phyloP scores from a whole-genome alignment of 2,888 invertebrate genomes.

The Drosophila leonis region DNA sequence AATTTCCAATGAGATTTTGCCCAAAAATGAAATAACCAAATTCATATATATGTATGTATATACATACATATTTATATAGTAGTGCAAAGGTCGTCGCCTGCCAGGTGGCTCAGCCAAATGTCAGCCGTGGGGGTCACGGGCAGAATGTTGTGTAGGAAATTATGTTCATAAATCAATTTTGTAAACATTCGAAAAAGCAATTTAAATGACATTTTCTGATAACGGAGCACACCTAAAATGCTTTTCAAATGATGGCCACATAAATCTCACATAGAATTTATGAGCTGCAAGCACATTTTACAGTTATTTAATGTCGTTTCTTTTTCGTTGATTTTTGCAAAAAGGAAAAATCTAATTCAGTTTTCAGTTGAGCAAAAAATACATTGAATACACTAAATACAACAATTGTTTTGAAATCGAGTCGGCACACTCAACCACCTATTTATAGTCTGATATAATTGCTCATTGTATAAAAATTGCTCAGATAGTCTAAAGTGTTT shows the following conservation, averaged over 20 bases:
- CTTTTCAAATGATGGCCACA: constrained; percentile 18
- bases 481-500: background rate
- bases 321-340: background rate
- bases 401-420: background rate
- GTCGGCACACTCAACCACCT: background rate
- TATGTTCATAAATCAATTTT: constrained; percentile 63
- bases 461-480: constrained; percentile 23
- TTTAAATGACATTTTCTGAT: constrained; percentile 60
- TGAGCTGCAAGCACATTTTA: constrained; percentile 26
- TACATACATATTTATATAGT: constrained; percentile 22
- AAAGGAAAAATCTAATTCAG: background rate
- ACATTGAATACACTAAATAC: background rate
- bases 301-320: constrained; percentile 1
- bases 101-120: constrained; percentile 24
- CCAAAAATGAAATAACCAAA: constrained; percentile 31
- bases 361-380: background rate
- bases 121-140: background rate
- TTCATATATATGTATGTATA: constrained; percentile 2
- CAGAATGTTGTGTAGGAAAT: constrained; percentile 45
- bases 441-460: constrained; percentile 13
- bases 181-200: constrained; percentile 54
- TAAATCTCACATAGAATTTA: constrained; percentile 33
- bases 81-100: constrained; percentile 24
- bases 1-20: constrained; percentile 35
- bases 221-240: constrained; percentile 22